Percentiles rank a stretch among this genome's conserved stretches.
Conservation (phyloP, 2,797 vertebrate species). For the Geotria australis region DNA sequence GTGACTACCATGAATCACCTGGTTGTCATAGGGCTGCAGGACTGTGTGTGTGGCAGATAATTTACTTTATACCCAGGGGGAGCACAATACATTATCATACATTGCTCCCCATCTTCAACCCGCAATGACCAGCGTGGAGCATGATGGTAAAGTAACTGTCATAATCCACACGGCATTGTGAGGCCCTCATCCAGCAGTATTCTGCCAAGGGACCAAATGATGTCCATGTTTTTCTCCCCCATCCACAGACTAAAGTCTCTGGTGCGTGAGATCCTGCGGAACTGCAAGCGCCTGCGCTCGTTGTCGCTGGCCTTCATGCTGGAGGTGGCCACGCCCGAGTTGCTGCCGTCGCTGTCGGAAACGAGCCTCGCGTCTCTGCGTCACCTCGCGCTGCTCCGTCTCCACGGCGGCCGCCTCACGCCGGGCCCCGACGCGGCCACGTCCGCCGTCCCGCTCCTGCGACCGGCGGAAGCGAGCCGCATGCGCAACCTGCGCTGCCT, state of each 20-base stretch:
- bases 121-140: no score
- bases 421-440: neutral
- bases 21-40: no score
- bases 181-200: no score
- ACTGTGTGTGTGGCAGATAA: no score
- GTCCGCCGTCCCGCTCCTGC: neutral
- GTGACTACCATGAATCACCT: no score
- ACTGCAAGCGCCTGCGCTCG: neutral
- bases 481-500: neutral
- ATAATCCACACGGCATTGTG: no score
- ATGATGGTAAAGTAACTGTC: no score
- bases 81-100: no score
- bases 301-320: neutral
- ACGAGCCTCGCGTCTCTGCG: neutral
- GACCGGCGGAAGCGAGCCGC: neutral
- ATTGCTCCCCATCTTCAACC: no score
- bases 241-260: neutral
- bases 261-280: neutral
- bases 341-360: neutral
- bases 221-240: no score
- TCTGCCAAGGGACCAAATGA: no score
- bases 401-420: neutral
- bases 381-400: neutral
- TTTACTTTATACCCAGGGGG: no score
- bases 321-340: neutral